phyloP scores from a whole-genome alignment of 2,797 vertebrate species.

The Synaphobranchus kaupii region DNA sequence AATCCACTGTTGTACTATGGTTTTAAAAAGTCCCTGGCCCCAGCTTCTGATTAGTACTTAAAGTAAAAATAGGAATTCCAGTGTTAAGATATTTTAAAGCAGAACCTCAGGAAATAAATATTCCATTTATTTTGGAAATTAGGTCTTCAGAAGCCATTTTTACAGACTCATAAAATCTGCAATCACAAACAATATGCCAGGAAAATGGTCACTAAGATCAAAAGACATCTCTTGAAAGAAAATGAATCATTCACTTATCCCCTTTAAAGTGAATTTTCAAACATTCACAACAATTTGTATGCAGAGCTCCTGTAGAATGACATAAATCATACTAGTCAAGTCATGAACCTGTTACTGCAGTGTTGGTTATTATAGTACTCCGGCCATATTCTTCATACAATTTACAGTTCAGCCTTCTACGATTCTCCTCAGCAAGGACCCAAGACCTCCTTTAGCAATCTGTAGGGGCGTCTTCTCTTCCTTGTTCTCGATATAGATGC shows the following conservation, averaged over 20 bases:
- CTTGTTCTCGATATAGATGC: conserved; percentile 96
- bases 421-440: conserved; percentile 79
- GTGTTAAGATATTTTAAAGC: neutral
- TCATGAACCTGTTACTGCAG: neutral
- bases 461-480: conserved; percentile 94
- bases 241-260: too few species aligned
- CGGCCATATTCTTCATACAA: neutral
- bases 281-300: neutral
- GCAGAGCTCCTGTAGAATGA: neutral
- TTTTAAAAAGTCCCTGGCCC: too few species aligned
- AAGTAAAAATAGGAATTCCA: too few species aligned
- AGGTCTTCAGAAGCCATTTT: neutral
- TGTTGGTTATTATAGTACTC: neutral
- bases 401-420: conserved; percentile 79
- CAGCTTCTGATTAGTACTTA: neutral
- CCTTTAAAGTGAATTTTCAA: neutral
- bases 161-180: neutral
- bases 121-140: neutral
- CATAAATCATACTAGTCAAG: neutral
- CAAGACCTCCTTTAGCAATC: conserved; percentile 85
- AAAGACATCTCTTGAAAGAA: neutral
- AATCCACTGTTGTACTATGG: too few species aligned
- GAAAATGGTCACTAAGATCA: neutral
- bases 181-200: neutral
- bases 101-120: neutral